phyloP scores from a whole-genome alignment of 2,888 invertebrate species.

The Aphodius granarius region DNA sequence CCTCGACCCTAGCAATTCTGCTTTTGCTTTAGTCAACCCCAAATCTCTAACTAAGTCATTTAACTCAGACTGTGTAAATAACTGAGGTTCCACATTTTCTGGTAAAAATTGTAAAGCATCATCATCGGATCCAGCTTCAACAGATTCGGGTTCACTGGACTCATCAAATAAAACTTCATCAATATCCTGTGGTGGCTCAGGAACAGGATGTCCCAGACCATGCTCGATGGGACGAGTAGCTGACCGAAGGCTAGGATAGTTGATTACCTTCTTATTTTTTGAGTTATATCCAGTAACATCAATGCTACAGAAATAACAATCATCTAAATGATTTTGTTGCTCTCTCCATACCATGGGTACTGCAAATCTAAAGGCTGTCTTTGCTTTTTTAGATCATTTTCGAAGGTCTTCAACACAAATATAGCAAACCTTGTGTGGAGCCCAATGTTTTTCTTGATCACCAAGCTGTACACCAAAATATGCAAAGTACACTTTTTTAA shows the following conservation, averaged over 20 bases:
- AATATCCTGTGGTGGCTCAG: neutral
- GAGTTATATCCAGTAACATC: neutral
- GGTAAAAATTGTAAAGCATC: neutral
- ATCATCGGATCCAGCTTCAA: neutral
- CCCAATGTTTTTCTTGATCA: neutral
- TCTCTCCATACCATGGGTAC: neutral
- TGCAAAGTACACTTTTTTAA: too few species aligned
- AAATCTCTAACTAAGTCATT: too few species aligned
- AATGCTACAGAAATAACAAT: neutral
- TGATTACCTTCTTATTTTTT: too few species aligned
- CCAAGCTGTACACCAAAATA: neutral
- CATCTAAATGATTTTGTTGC: neutral
- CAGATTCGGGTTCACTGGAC: neutral
- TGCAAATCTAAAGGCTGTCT: neutral
- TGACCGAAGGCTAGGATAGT: neutral
- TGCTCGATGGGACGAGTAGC: neutral
- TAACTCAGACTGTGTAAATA: constrained; percentile 10
- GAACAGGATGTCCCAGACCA: neutral
- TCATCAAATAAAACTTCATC: neutral
- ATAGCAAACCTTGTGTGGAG: neutral
- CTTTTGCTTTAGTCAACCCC: neutral
- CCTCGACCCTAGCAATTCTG: neutral
- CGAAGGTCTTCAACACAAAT: neutral
- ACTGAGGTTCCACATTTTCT: neutral
- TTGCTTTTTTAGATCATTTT: neutral